These are phyloP conservation scores for Scrobipalpa atriplicella DNA, from an alignment of 2,888 invertebrate genomes.

Conservation along the genomic window DNA sequence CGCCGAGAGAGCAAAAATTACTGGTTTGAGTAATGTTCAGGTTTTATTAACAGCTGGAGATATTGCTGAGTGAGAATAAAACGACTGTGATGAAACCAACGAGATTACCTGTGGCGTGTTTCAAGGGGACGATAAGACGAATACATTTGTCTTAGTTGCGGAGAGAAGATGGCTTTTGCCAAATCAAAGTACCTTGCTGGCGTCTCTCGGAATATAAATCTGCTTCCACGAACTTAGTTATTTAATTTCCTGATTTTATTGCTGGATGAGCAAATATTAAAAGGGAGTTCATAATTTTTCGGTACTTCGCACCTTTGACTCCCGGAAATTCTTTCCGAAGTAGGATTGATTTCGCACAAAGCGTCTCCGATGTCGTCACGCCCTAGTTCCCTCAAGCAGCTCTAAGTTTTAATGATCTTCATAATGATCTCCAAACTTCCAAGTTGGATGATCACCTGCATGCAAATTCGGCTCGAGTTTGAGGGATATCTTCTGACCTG, in stretches of 20 bases:
- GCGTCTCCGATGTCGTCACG: slow-evolving; percentile 22
- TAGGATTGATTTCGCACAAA: slow-evolving; percentile 17
- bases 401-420: slow-evolving; percentile 58
- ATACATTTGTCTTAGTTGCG: slow-evolving; percentile 51
- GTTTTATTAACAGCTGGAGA: slow-evolving; percentile 66
- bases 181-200: slow-evolving; percentile 40
- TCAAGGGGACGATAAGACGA: slow-evolving; percentile 46
- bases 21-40: slow-evolving; percentile 60
- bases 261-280: neutral
- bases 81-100: slow-evolving; percentile 53
- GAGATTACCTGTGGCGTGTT: slow-evolving; percentile 58
- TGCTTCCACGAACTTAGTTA: neutral
- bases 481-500: slow-evolving; percentile 41
- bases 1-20: slow-evolving; percentile 50
- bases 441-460: slow-evolving; percentile 52
- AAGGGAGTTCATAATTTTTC: neutral
- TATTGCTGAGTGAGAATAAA: slow-evolving; percentile 55
- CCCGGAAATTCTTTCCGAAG: neutral
- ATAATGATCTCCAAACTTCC: slow-evolving; percentile 53
- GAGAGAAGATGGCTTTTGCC: slow-evolving; percentile 41
- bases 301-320: neutral
- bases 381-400: slow-evolving; percentile 33
- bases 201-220: slow-evolving; percentile 31
- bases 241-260: neutral
- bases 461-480: slow-evolving; percentile 49